These are phyloP conservation scores for Ceratotherium simum DNA, from an alignment of 2,113 vertebrate genomes.

Conservation along the genomic window DNA sequence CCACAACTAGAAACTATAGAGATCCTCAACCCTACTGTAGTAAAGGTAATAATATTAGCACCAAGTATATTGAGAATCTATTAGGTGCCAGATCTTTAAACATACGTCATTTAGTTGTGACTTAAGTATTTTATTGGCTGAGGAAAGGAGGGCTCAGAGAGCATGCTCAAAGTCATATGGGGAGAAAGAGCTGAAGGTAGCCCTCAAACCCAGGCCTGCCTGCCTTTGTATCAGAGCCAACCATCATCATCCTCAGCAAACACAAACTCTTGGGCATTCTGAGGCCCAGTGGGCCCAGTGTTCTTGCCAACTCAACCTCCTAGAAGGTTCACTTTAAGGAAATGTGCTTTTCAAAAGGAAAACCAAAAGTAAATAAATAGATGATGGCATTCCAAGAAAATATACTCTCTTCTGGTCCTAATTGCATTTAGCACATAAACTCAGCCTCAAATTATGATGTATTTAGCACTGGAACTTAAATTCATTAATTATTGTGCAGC, in stretches of 20 bases:
- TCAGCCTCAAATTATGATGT: conserved; percentile 61
- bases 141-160: background rate
- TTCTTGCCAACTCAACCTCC: background rate
- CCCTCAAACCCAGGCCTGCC: background rate
- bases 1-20: background rate
- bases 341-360: conserved; percentile 48
- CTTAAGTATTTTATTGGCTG: background rate
- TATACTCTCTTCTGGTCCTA: conserved; percentile 52
- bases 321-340: background rate
- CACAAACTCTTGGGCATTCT: background rate
- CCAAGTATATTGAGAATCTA: background rate
- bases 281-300: background rate
- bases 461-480: conserved; percentile 79
- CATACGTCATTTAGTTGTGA: background rate
- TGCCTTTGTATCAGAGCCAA: background rate
- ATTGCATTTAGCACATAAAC: conserved; percentile 77
- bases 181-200: background rate
- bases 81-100: background rate
- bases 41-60: background rate
- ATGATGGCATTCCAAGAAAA: conserved; percentile 71
- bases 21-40: background rate
- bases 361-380: conserved; percentile 57
- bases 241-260: background rate
- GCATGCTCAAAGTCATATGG: background rate
- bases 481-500: conserved; percentile 78